Conservation (phyloP, 2,113 vertebrate species). For the Columba livia region DNA sequence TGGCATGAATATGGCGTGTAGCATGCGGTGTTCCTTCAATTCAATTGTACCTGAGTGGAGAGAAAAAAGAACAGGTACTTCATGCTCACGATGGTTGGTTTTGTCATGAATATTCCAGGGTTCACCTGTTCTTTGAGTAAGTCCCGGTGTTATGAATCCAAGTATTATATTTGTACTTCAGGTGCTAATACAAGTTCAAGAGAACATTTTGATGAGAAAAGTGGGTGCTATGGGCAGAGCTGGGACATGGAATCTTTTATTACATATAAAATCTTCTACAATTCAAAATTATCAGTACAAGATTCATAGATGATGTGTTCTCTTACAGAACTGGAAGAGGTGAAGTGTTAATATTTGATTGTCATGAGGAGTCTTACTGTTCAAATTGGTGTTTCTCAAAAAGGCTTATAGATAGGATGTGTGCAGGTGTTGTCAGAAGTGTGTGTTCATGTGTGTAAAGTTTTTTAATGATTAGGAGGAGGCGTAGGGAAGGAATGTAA, state of each 20-base stretch:
- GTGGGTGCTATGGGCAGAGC: no score
- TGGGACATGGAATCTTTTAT: neutral
- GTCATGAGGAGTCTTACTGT: neutral
- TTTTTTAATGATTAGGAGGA: neutral
- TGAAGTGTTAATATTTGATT: neutral
- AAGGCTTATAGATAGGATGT: neutral
- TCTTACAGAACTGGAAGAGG: neutral
- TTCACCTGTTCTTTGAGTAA: neutral
- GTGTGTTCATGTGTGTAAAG: neutral
- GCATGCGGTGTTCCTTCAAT: neutral
- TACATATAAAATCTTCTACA: neutral
- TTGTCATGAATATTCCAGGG: neutral
- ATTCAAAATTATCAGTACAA: neutral
- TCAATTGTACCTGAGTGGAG: rapidly evolving
- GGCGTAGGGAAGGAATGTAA: neutral
- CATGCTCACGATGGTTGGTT: neutral
- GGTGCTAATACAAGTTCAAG: neutral
- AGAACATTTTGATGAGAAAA: neutral
- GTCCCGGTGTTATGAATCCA: neutral
- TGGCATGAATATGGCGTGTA: neutral
- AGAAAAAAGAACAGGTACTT: neutral
- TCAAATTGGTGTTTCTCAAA: neutral
- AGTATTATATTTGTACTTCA: neutral
- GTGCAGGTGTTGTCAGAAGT: neutral
- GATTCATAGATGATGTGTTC: neutral